Conservation (phyloP, 2,888 invertebrate species). For the Drosophila bunnanda region DNA sequence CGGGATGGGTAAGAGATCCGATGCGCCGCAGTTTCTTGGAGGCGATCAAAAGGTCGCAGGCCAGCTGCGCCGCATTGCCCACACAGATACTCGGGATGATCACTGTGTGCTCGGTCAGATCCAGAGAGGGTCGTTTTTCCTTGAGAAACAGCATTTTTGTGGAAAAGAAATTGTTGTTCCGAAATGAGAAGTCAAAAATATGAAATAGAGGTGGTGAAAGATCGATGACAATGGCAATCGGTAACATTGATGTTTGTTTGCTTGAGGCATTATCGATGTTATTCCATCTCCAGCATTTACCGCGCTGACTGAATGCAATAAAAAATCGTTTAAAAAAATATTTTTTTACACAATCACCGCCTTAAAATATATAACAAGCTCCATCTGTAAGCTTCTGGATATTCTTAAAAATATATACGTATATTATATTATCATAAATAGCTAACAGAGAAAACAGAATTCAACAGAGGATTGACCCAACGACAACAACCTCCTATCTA, state of each 20-base stretch:
- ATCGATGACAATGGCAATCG: background rate
- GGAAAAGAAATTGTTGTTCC: constrained; percentile 1
- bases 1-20: constrained; percentile 90
- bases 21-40: constrained; percentile 89
- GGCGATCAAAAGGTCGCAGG: constrained; percentile 92
- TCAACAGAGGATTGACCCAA: background rate
- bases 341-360: too few species aligned
- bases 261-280: background rate
- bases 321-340: too few species aligned
- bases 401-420: background rate
- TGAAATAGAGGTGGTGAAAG: constrained; percentile 53
- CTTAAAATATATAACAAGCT: too few species aligned
- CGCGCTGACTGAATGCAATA: background rate
- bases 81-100: constrained; percentile 93
- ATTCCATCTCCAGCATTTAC: background rate
- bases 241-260: background rate
- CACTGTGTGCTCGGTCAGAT: constrained; percentile 87
- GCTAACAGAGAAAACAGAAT: background rate
- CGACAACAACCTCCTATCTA: background rate
- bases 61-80: constrained; percentile 96
- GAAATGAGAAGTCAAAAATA: constrained; percentile 54
- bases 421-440: background rate
- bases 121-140: constrained; percentile 75
- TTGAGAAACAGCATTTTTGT: constrained; percentile 80
- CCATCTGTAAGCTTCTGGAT: background rate